Base-by-base conservation (phyloP, 2,797 vertebrate genomes). In the Muscicapa striata region DNA sequence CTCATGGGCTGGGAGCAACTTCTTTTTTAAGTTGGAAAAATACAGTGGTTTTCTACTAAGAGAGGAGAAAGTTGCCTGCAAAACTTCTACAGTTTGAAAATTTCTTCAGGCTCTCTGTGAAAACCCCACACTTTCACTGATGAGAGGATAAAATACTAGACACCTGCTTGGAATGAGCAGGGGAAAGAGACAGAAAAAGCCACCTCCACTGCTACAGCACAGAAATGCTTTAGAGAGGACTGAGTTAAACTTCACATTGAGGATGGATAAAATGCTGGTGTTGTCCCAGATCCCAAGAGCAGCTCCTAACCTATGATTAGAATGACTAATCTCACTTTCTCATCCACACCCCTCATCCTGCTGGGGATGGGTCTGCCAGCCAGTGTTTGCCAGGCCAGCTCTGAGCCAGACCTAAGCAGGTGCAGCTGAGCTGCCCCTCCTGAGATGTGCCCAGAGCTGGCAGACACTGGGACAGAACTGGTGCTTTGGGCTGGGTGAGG, bases 1-100 rank as follows among this genome's bases (percentile, higher is more conserved):
- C 87, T 92, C 61, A 89, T 18, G 29, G 74, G 70, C 36, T 70
- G 83, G 84, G 77, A 84, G 15, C 49, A 93, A 87, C 74, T 87
- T 73, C 41, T 86, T 91, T 52, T 84, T 74, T 38, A 46, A 75
- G 79, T 91, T 89, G 83, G 63, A 91, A 92, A 92, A 92, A 95
- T 41, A 75, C 23, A 58, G 52, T 57, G 45, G 9, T 88, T 94
- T 92, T 91, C 79, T 75, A 11, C 51, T 32, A 43, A 83, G 78
- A 79, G 86, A 82, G n/a, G 49, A 93, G 52, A 82, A 94, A 92
- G 70, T 90, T 87, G 49, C 45, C 90, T 79, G 67, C 30, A 87
- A 91, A 94, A 95, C 79, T 94, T 94, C 23, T 70, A 62, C 45
- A 88, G 40, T 70, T 94, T 89, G 62, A 91, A 94, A 94, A 90